Percentiles rank a stretch among this genome's conserved stretches.
Evolutionary conservation across 2,888 invertebrate genomes (phyloP).

Genomic region (Parnassius smintheus): DNA sequence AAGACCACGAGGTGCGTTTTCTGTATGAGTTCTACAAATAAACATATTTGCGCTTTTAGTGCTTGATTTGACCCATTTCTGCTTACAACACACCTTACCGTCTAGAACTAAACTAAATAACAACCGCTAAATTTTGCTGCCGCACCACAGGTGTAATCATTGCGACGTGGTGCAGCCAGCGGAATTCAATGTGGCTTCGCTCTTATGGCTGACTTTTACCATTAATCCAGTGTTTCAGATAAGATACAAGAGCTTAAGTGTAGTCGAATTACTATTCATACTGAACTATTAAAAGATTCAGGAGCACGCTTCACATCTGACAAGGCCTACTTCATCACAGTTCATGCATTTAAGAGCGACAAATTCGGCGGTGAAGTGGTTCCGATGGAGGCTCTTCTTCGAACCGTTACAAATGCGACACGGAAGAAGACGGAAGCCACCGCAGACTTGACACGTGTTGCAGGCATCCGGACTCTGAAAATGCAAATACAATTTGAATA

Average conservation of each 20-base stretch:
- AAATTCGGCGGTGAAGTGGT: slow-evolving; percentile 96
- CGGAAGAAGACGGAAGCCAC: slow-evolving; percentile 94
- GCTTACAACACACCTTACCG: no score
- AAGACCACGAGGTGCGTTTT: no score
- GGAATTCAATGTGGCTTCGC: no score
- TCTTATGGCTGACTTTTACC: no score
- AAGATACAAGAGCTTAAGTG: background rate
- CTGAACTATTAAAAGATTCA: slow-evolving; percentile 35
- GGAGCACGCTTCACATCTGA: slow-evolving; percentile 92
- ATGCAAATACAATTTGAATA: background rate
- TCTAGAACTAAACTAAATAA: no score
- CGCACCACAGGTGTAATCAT: no score
- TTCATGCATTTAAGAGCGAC: slow-evolving; percentile 96
- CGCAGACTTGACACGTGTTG: slow-evolving; percentile 92
- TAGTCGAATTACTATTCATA: background rate
- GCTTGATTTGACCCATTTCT: no score
- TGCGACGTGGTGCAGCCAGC: no score
- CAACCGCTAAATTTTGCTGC: no score
- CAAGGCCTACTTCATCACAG: slow-evolving; percentile 96
- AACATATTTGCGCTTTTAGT: no score
- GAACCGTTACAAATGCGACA: slow-evolving; percentile 97
- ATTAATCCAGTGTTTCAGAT: no score
- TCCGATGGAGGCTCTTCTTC: slow-evolving; percentile 96
- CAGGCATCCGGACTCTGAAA: slow-evolving; percentile 90
- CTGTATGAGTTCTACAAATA: no score